Evolutionary conservation across 2,888 invertebrate species (phyloP), one percentile per base, ranked within the genome.

Genomic region (Euplagia quadripunctaria): DNA sequence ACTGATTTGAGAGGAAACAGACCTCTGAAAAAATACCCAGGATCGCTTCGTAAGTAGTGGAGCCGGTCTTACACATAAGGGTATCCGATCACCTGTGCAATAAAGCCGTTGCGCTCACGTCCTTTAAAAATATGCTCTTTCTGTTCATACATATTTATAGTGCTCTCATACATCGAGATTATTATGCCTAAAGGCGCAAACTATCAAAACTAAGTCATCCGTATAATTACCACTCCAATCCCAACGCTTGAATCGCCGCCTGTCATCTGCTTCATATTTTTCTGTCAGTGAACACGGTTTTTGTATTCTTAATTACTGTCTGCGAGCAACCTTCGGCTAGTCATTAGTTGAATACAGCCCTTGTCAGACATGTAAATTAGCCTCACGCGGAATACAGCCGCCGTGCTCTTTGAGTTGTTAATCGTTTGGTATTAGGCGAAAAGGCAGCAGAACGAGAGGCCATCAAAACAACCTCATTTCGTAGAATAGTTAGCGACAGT

Each of bases 291-390:
- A 83, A 76, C 73, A 78, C 79, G 49, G 71, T 71, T 86, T 86
- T 90, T 88, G 87, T 89, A 79, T 31, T 85, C 84, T 84, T 91
- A 91, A 93, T 92, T 87, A 82, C 83, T 71, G 80, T 78, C 84
- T 86, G 88, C 81, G 74, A 77, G 70, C 75, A 85, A 80, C 89
- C 91, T 89, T 89, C 89, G 84, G 72, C 72, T 79, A 79, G 80
- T 85, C 86, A 88, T 89, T 81, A 86, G 68, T 55, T 74, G 81
- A 83, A 75, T 76, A 67, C 65, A 63, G 80, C 88, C 87, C 89
- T 89, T 85, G 88, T 89, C 85, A 83, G 82, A 86, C 85, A 89
- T 90, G 89, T 84, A 88, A 90, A 92, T 90, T 80, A 86, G 85
- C 74, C 41, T 79, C 77, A 73, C 77, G 73, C 71, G 73, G 74